These are phyloP conservation scores for Gila robusta DNA, from an alignment of 2,797 vertebrate genomes.

Conservation along the genomic window DNA sequence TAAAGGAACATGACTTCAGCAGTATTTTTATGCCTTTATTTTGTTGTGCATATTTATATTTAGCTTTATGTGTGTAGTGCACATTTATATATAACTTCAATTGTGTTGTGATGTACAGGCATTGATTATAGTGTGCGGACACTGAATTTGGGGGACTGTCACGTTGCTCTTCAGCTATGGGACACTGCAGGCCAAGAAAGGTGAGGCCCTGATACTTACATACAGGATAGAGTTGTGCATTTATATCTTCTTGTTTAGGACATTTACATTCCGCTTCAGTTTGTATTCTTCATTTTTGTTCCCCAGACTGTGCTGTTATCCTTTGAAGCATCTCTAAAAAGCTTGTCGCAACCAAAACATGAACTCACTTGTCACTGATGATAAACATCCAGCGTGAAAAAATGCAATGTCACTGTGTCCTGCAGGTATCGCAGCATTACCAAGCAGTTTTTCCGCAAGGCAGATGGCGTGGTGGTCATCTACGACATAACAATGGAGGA, in stretches of 20 bases:
- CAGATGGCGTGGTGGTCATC: slow-evolving; percentile 90
- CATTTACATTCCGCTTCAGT: not conserved
- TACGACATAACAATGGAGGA: slow-evolving; percentile 89
- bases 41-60: not conserved
- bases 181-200: slow-evolving; percentile 95
- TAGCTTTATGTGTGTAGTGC: too few species aligned
- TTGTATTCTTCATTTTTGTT: not conserved
- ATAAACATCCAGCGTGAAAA: not conserved
- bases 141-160: slow-evolving; percentile 83
- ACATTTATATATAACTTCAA: not conserved
- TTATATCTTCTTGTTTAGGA: not conserved
- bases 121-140: slow-evolving; percentile 93
- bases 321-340: not conserved
- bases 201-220: slow-evolving; percentile 66
- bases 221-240: not conserved
- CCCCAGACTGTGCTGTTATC: not conserved
- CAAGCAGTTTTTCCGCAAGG: slow-evolving; percentile 96
- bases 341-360: slow-evolving; percentile 4
- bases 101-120: slow-evolving; percentile 73
- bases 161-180: slow-evolving; percentile 92
- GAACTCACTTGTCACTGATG: not conserved
- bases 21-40: not conserved
- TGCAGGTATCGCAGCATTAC: slow-evolving; percentile 92
- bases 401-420: not conserved
- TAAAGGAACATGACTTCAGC: not conserved